Evolutionary conservation across 2,797 vertebrate genomes (phyloP), one percentile per base, ranked within the genome.

Genomic region (Serranus cabrilla): DNA sequence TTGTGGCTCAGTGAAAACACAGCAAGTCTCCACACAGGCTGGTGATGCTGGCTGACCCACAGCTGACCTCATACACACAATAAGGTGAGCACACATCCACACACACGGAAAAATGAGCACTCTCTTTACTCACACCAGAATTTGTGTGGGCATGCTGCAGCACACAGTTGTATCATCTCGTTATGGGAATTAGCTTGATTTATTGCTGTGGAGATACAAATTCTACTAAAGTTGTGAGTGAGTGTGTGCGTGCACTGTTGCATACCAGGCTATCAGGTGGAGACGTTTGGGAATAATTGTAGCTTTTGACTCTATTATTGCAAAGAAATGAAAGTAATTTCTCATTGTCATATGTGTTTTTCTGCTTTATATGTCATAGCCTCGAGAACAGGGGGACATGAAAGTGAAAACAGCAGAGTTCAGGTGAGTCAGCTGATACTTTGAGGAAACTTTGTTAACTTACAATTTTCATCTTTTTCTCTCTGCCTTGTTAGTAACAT

Each of bases 261-360:
- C 34, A 3, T 75, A 56, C 71, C 58, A 70, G 66, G 64, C 73
- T 86, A 85, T 87, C 78, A 57, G 37, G 60, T 46, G 42, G 54
- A 71, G 37, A 77, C 78, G 42, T 50, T 69, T 74, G 60, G 61
- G 59, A 85, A 78, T 86, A 76, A 81, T 82, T 75, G 66, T 45
- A 74, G 72, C 51, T 81, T 92, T 81, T 74, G 16, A 82, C 86
- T 86, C 74, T 76, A 76, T 85, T 87, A 77, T 78, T 82, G 31
- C 76, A 82, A 57, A 68, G 79, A 85, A 91, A 85, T 89, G 51
- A 84, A 85, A 85, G 83, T 85, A 60, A 88, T 90, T 88, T 71
- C 81, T 92, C 82, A 80, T 59, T 61, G 71, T 83, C 79, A 74
- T 39, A 49, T n/a, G 56, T 52, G 37, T 68, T 73, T 82, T 69